Evolutionary conservation across 92 coral and sea anemone genomes (phyloP).

Genomic region (Hydrozoanthus gracilis): DNA sequence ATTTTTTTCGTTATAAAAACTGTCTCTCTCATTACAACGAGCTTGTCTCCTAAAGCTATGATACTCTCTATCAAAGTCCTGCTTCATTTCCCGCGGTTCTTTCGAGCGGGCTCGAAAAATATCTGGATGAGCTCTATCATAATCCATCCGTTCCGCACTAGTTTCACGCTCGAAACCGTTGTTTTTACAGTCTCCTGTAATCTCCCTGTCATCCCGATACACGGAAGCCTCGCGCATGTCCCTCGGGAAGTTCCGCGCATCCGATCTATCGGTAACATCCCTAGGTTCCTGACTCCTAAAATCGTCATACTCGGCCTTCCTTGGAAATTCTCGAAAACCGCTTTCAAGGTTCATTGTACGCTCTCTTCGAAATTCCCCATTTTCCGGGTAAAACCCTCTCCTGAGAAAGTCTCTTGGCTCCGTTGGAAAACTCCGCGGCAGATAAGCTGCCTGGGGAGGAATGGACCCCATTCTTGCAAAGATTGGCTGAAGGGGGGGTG

Average conservation of each 20-base stretch:
- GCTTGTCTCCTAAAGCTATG: neutral
- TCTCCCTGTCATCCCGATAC: slow-evolving; percentile 12
- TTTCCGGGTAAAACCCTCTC: slow-evolving; percentile 17
- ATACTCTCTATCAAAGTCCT: slow-evolving; percentile 30
- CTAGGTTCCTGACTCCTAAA: neutral
- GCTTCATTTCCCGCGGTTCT: slow-evolving; percentile 20
- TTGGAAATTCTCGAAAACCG: neutral
- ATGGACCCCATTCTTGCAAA: slow-evolving; percentile 30
- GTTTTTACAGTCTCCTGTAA: neutral
- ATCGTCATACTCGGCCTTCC: neutral
- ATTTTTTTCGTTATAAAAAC: neutral
- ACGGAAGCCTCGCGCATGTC: neutral
- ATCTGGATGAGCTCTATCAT: slow-evolving; percentile 21
- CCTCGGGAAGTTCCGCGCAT: neutral
- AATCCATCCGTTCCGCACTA: slow-evolving; percentile 1
- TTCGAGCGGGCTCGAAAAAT: slow-evolving; percentile 18
- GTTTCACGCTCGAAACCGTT: neutral
- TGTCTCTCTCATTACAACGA: neutral
- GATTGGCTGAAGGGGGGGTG: slow-evolving; percentile 40
- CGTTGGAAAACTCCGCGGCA: slow-evolving; percentile 37
- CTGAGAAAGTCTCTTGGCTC: slow-evolving; percentile 42
- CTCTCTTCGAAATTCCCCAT: slow-evolving; percentile 38
- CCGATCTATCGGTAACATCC: neutral
- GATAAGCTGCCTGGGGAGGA: slow-evolving; percentile 43
- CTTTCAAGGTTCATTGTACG: slow-evolving; percentile 42